These are phyloP conservation scores for Canis aureus DNA, from an alignment of 2,113 vertebrate genomes.

Conservation along the genomic window DNA sequence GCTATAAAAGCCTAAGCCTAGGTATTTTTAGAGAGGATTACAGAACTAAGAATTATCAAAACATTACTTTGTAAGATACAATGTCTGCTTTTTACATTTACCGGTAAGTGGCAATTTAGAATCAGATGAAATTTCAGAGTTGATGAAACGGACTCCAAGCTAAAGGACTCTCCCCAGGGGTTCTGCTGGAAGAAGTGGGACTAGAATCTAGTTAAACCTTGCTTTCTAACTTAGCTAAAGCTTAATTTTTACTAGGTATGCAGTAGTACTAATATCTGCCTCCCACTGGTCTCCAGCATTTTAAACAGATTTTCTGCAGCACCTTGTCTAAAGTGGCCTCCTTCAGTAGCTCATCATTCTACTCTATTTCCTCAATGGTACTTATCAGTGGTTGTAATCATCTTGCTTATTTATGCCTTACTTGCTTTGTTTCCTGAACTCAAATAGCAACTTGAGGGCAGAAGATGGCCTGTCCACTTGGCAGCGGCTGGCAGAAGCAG, in stretches of 20 bases:
- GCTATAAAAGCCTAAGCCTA: neutral
- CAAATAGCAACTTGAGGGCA: neutral
- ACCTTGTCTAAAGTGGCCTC: neutral
- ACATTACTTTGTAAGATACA: neutral
- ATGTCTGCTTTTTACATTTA: neutral
- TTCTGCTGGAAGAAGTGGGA: neutral
- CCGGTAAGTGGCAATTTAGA: neutral
- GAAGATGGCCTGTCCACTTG: neutral
- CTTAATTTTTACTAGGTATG: neutral
- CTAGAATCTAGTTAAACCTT: neutral
- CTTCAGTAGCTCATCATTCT: neutral
- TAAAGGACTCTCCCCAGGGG: neutral
- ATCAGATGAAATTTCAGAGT: neutral
- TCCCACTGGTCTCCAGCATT: neutral
- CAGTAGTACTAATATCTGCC: neutral
- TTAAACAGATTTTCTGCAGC: neutral
- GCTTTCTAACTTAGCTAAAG: neutral
- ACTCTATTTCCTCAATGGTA: neutral
- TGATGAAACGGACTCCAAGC: neutral
- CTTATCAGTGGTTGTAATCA: neutral
- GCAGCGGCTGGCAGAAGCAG: neutral
- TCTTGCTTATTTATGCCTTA: neutral
- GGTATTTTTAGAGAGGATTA: neutral
- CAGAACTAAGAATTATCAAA: neutral
- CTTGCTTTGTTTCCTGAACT: slow-evolving; percentile 37